Evolutionary conservation across 2,797 vertebrate species (phyloP).

Genomic region (Rhinogobio ventralis): DNA sequence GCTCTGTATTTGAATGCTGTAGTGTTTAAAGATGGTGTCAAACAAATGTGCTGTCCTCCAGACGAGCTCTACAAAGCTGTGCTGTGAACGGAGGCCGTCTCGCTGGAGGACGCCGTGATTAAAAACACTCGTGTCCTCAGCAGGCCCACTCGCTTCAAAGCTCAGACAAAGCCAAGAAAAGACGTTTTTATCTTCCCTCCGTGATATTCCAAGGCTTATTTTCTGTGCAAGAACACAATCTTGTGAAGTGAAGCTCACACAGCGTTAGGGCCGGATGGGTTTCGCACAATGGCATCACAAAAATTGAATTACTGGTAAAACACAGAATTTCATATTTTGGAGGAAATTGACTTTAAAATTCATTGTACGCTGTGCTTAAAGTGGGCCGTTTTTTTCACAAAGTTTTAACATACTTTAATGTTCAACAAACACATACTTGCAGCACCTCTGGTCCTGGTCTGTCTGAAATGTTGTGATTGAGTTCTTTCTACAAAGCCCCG

Average conservation of each 20-base stretch:
- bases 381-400: background rate
- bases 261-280: background rate
- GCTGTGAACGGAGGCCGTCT: slow-evolving; percentile 46
- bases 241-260: background rate
- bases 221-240: slow-evolving; percentile 24
- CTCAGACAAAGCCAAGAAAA: slow-evolving; percentile 42
- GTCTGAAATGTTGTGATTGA: background rate
- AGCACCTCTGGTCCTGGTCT: background rate
- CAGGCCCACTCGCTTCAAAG: slow-evolving; percentile 49
- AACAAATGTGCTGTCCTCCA: slow-evolving; percentile 48
- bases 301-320: background rate
- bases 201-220: slow-evolving; percentile 43
- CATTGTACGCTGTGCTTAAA: background rate
- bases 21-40: slow-evolving; percentile 34
- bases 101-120: slow-evolving; percentile 60
- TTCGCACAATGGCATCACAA: background rate
- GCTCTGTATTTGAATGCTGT: slow-evolving; percentile 18
- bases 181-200: slow-evolving; percentile 32
- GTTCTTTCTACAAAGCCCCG: background rate
- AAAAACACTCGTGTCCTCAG: slow-evolving; percentile 57
- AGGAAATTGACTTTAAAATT: background rate
- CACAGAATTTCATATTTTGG: too few relatives aligned
- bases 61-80: slow-evolving; percentile 48
- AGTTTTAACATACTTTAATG: background rate
- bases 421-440: background rate